Conservation (phyloP, 2,113 vertebrate species). For the Lota lota region DNA sequence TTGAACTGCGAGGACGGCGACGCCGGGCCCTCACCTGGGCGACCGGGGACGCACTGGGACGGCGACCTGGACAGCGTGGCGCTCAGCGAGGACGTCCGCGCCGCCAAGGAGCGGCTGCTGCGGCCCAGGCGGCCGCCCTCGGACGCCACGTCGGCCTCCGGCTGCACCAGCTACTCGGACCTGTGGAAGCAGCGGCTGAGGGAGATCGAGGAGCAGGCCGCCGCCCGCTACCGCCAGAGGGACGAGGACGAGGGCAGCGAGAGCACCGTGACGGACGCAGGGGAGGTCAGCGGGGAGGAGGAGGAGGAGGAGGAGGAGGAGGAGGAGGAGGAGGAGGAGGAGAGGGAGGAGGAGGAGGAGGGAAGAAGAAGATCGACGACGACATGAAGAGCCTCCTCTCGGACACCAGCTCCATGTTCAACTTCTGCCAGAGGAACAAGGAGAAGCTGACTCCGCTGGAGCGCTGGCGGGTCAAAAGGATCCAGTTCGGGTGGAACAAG, state of each 20-base stretch:
- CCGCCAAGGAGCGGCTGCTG: conserved; percentile 73
- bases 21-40: conserved; percentile 28
- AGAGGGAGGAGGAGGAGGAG: conserved; percentile 20
- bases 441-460: conserved; percentile 88
- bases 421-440: conserved; percentile 92
- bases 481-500: conserved; percentile 96
- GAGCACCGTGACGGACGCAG: not conserved
- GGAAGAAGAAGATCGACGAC: conserved; percentile 70
- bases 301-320: not conserved
- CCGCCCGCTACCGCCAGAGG: conserved; percentile 64
- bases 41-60: conserved; percentile 32
- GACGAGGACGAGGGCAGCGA: conserved; percentile 40
- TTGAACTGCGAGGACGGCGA: conserved; percentile 64
- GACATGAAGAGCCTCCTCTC: conserved; percentile 83
- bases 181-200: conserved; percentile 85
- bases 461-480: conserved; percentile 91
- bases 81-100: conserved; percentile 79
- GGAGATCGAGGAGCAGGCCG: conserved; percentile 86
- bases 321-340: conserved; percentile 16
- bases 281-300: not conserved
- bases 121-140: conserved; percentile 47
- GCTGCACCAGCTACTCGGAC: conserved; percentile 78
- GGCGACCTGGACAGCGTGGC: conserved; percentile 77
- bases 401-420: conserved; percentile 85
- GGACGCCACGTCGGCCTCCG: conserved; percentile 74